Evolutionary conservation across 2,797 vertebrate species (phyloP), one percentile per base, ranked within the genome.

Genomic region (Dermochelys coriacea): DNA sequence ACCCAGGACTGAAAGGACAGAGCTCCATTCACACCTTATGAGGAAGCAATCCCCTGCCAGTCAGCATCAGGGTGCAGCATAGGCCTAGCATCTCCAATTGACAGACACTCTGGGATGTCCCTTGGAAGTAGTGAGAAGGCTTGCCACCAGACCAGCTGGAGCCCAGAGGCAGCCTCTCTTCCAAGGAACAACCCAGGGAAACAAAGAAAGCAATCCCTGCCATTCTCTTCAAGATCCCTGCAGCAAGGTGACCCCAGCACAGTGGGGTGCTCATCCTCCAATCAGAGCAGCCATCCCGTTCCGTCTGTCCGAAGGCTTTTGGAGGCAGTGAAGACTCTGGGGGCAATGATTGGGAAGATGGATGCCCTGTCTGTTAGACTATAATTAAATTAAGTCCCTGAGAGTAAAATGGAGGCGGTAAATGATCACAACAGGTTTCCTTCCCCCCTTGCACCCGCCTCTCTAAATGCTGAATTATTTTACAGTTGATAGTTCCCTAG

Each of bases 381-480:
- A 37, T 97, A 97, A 97, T 98, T 98, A 96, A 95, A 95, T 98
- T 98, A 94, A 86, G 64, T 93, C 96, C 87, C 95, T 91, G 90
- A 94, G 78, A 90, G 91, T 90, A 86, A 96, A 96, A 97, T 85
- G 85, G 86, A 93, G 89, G 89, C 59, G 50, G 92, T 29, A 93
- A 98, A 96, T 89, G 95, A 95, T 94, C 78, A 87, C 90, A 93
- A 89, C 94, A 77, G 87, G 92, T 93, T 52, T n/a, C 0, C 0
- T 78, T 89, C 71, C 75, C 88, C 90, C 79, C 37, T 47, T 91
- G 79, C 92, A 84, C 74, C 96, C 92, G 95, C 97, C 95, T 54
- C 21, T 51, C 96, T 98, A 98, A 98, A 98, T 97, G 98, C 96
- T 97, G 98, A 98, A 98, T 98, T 98, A 98, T 98, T 98, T 98